Evolutionary conservation across 2,113 vertebrate genomes (phyloP), one percentile per base, ranked within the genome.

Genomic region (Odobenus rosmarus): DNA sequence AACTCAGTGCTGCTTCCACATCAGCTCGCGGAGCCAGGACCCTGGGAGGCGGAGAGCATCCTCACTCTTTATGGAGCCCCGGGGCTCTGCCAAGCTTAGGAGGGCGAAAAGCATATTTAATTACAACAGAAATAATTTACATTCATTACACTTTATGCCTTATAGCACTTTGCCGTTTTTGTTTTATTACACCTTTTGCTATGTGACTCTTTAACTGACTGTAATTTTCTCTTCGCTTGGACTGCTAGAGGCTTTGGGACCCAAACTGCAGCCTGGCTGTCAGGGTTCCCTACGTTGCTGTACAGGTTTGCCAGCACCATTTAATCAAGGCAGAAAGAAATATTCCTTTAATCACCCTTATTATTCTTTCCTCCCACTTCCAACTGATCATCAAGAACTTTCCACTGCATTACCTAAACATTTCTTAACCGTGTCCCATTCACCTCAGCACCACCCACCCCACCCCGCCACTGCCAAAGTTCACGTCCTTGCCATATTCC

Each of bases 391-490:
- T 9, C 12, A 21, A 49, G 42, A 88, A 46, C 61, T 26, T 55
- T 42, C 42, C 39, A 12, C 33, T 36, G 62, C 36, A 12, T 49
- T 24, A 36, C 26, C 55, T 51, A 42, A 49, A 49, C 49, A 16
- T 26, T 67, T 71, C n/a, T 18, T 64, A 71, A 23, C n/a, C n/a
- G 33, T 0, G 5, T 19, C 36, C 51, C 64, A 13, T 23, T 74
- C 55, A 33, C 26, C 55, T 39, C 26, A 39, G 24, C 5, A 2
- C 23, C 23, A 19, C 8, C 9, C 57, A 24, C 59, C 4, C 26
- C 0, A 2, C 3, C 2, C 2, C 0, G 16, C 31, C 42, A 39
- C 8, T 4, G 26, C 26, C 74, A 46, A 28, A 31, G n/a, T 39
- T 46, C 76, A 71, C 1, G 19, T 31, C 21, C 51, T 77, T 15